Evolutionary conservation across 2,888 invertebrate genomes (phyloP), one percentile per base, ranked within the genome.

Genomic region (Sinopyrophorus schimmeli): DNA sequence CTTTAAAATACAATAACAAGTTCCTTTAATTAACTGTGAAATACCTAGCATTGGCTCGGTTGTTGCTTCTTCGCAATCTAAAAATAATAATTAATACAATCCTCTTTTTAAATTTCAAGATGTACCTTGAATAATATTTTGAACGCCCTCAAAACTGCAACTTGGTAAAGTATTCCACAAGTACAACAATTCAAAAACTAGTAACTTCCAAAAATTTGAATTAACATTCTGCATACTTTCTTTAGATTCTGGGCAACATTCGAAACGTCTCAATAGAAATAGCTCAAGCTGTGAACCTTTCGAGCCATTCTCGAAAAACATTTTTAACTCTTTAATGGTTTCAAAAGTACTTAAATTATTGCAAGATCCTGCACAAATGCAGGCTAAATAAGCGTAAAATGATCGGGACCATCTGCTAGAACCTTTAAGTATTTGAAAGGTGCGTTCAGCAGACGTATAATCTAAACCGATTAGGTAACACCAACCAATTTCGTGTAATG

Each of bases 151-250:
- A 0, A 44, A 39, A 23, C 65, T 77, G 68, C 77, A 83, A 54
- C 76, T 81, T 14, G 82, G 77, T 57, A 86, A 67, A 6, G 83
- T 79, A 61, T 83, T 84, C 85, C 86, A 86, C 31, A 86, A 69
- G 61, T 83, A 86, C 20, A 86, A 72, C 66, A 85, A 73, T 68
- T 86, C 86, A 60, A 81, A 80, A 11, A 80, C 76, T 34, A 83
- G 73, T 43, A 85, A 67, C 53, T 76, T 77, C 71, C 81, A 84
- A 63, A 77, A 79, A 3, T 67, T 48, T 3, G 55, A 23, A n/a
- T 59, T 55, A 18, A 63, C 60, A 18, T 57, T 57, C 9, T 58
- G 53, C 3, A 65, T 51, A 3, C 56, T 46, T n/a, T 65, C 58
- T 5, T 64, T 59, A 47, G 60, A 64, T 44, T 46, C 57, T 24